Base-by-base conservation (phyloP, 2,113 vertebrate genomes). In the Zeus faber region DNA sequence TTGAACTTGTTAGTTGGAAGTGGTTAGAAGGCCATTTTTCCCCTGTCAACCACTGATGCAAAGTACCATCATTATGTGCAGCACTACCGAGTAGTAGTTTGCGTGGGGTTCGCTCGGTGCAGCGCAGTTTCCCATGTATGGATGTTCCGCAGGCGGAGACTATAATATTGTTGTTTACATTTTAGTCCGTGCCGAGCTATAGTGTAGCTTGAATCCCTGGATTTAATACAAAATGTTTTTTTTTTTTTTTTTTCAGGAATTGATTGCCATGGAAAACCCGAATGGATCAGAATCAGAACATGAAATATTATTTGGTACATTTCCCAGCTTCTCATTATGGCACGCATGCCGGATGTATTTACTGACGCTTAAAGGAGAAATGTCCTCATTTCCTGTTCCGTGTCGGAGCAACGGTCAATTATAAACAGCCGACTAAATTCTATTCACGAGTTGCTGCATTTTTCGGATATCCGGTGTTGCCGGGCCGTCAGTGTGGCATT, bases 401-500 rank as follows among this genome's bases (percentile, higher is more conserved):
- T n/a, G n/a, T n/a, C n/a, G n/a, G n/a, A n/a, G n/a, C n/a, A n/a
- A n/a, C n/a, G n/a, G n/a, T n/a, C n/a, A n/a, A n/a, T n/a, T 59
- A 60, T 77, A 65, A 74, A 51, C 62, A 58, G 65, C 61, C 51
- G 31, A 66, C 72, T 87, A 84, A 84, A 86, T 60, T 67, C 63
- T 70, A 63, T 54, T 26, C 22, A 70, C 68, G 59, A 74, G 65
- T 63, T 56, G 53, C 49, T 40, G 62, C 59, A 57, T 70, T 53
- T 71, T 81, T 81, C 77, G 77, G 81, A 88, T 80, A 85, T 91
- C 88, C 88, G 83, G 80, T 60, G 26, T 49, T 55, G 65, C 62
- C 63, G 68, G 70, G 76, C 68, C 68, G 74, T 67, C 63, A 67
- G 49, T 54, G 58, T 73, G 62, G 46, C 58, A 78, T 72, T 83